Evolutionary conservation across 2,797 vertebrate genomes (phyloP), one percentile per base, ranked within the genome.

Genomic region (Uromys caudimaculatus): DNA sequence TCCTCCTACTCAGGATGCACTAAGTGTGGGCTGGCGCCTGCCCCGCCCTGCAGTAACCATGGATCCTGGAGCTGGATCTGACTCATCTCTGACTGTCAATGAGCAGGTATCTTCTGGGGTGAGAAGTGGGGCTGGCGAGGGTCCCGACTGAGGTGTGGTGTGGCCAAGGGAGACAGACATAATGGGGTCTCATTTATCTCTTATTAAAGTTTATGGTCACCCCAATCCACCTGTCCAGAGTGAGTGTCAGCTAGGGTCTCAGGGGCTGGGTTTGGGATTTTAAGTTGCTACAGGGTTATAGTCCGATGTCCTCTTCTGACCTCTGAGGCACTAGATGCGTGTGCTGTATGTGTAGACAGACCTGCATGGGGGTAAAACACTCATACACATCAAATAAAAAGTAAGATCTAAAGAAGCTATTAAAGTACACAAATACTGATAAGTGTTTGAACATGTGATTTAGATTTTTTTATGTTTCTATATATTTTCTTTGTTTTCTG

Each of bases 11-110:
- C 89, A 99, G 99, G 97, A 99, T 99, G 99, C 95, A 97, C 98
- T 95, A 98, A 96, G 97, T 96, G 98, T 98, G 98, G 98, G 92
- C 84, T 0, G 0, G 69, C 64, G 67, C 81, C 85, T 67, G 62
- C 83, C 77, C 76, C 23, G 73, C 71, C 87, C 92, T 64, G 58
- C 67, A 97, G 75, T 96, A 97, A 98, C 92, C 98, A 99, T 99
- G 99, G 99, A 99, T 98, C 98, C 99, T 27, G 99, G 99, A 95
- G 98, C 99, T 2, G 98, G 98, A 94, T 98, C 99, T 95, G 98
- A 99, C 94, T 98, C 99, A 23, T 98, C 99, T 44, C 99, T 99
- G 96, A 99, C 99, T 24, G 99, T 99, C 98, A 99, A 99, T 23
- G 99, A 99, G 98, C 99, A 99, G 99, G 99, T 99, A 99, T 89